These are phyloP conservation scores for Rhaphigaster nebulosa DNA, from an alignment of 2,888 invertebrate species.

Conservation along the genomic window DNA sequence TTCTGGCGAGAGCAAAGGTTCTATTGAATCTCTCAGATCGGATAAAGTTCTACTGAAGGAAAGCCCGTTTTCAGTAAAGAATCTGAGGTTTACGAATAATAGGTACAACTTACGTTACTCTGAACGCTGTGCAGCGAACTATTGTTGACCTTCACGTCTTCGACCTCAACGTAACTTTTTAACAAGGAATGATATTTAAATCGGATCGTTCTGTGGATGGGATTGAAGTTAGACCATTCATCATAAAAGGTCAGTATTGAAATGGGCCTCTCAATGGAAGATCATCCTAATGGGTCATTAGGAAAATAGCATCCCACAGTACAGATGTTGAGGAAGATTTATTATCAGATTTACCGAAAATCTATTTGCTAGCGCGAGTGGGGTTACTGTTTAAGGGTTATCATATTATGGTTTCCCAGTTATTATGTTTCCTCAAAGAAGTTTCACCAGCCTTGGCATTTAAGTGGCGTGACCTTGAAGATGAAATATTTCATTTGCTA, in stretches of 20 bases:
- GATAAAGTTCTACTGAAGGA: too few species aligned
- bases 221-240: neutral
- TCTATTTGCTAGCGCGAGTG: neutral
- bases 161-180: neutral
- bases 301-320: neutral
- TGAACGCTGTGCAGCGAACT: neutral
- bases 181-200: conserved; percentile 3
- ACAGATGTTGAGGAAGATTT: neutral
- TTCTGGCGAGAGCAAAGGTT: too few species aligned
- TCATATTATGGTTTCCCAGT: neutral
- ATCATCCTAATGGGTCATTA: neutral
- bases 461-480: neutral
- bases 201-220: neutral
- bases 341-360: neutral
- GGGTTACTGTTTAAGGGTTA: neutral
- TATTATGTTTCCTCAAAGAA: neutral
- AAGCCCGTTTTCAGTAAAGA: too few species aligned
- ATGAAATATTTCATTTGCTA: neutral
- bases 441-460: neutral
- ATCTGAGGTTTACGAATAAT: too few species aligned
- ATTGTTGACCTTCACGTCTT: neutral
- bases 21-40: too few species aligned
- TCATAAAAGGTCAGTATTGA: neutral
- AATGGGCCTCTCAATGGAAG: neutral
- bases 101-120: neutral